These are phyloP conservation scores for Maconellicoccus hirsutus DNA, from an alignment of 1,140 invertebrate species.

Conservation along the genomic window DNA sequence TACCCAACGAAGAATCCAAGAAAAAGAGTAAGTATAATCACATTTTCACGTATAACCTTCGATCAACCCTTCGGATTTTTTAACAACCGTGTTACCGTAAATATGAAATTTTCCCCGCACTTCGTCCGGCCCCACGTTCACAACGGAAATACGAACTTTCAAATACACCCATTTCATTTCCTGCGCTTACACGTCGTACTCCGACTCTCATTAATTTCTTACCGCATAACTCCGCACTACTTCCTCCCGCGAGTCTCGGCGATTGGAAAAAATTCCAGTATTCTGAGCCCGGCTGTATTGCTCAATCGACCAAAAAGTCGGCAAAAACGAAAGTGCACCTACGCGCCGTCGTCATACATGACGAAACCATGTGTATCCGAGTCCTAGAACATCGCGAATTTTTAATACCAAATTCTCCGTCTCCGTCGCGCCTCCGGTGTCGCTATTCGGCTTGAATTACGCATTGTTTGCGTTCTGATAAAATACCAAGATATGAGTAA, in stretches of 20 bases:
- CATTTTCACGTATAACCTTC: neutral
- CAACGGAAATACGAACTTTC: neutral
- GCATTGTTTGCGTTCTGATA: constrained; percentile 1
- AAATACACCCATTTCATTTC: constrained; percentile 9
- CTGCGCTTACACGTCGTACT: neutral
- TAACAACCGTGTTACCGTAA: neutral
- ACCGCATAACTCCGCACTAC: neutral
- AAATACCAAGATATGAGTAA: neutral
- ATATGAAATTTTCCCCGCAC: neutral
- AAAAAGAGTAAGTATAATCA: constrained; percentile 14
- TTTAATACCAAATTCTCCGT: no score
- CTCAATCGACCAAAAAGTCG: no score
- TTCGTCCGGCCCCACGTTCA: neutral
- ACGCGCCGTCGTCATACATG: no score
- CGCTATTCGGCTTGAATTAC: neutral
- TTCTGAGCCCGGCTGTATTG: no score
- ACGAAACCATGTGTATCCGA: no score
- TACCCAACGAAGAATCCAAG: neutral
- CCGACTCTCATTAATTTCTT: constrained; percentile 1
- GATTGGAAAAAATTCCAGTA: no score
- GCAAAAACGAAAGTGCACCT: no score
- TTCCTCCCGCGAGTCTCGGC: no score
- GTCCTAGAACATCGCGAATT: no score
- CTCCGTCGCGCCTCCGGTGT: no score
- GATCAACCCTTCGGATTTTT: no score